Evolutionary conservation across 2,113 vertebrate genomes (phyloP).

Genomic region (Deroptyus accipitrinus): DNA sequence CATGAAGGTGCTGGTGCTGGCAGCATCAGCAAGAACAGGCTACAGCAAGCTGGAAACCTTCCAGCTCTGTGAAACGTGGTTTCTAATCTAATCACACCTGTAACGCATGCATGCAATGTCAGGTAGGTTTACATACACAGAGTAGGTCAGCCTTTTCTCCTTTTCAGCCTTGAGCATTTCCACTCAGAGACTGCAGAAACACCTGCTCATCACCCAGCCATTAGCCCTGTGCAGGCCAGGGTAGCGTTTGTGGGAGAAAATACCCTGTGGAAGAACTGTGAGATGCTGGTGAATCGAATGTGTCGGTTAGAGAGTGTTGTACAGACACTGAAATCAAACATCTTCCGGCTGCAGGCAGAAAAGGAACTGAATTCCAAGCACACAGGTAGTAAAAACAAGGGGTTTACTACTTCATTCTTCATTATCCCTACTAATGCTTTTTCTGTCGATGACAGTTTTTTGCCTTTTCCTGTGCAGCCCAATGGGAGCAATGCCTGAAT

Average conservation of each 20-base stretch:
- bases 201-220: neutral
- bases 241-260: slow-evolving; percentile 20
- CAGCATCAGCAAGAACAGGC: neutral
- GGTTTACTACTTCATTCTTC: neutral
- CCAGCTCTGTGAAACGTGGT: fast-evolving
- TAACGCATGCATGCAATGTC: fast-evolving
- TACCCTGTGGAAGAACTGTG: slow-evolving; percentile 64
- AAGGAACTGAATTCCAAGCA: slow-evolving; percentile 70
- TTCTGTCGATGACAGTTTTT: neutral
- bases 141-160: neutral
- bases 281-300: slow-evolving; percentile 68
- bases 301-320: slow-evolving; percentile 72
- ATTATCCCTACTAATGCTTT: neutral
- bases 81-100: neutral
- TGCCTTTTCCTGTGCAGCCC: slow-evolving; percentile 33
- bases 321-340: slow-evolving; percentile 74
- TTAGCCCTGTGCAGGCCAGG: slow-evolving; percentile 50
- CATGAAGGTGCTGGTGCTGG: neutral
- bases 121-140: neutral
- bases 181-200: neutral
- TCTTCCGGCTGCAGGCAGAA: slow-evolving; percentile 71
- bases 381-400: neutral
- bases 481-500: slow-evolving; percentile 63
- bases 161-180: neutral
- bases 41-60: neutral